Evolutionary conservation across 2,888 invertebrate species (phyloP), one percentile per base, ranked within the genome.

Genomic region (Cephonodes hylas): DNA sequence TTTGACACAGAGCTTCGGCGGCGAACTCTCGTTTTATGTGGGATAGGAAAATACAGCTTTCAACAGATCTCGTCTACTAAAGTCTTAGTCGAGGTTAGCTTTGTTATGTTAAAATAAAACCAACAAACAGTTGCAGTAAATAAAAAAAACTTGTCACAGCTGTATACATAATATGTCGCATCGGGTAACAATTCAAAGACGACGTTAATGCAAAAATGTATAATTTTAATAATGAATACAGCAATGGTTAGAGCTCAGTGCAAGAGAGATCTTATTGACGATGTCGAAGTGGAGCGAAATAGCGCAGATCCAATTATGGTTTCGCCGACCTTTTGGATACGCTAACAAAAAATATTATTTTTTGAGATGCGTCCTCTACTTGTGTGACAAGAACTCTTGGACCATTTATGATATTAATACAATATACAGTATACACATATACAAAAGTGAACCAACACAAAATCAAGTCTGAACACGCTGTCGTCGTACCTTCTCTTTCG

Each of bases 261-360:
- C 65, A 66, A 64, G 64, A 67, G 63, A 66, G 66, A 64, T 61
- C 71, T 67, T 70, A 73, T 71, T 75, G 69, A 60, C 20, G 62
- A 67, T 67, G 67, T 67, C 62, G 65, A 64, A 69, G 61, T 72
- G 66, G 63, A 67, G 63, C 56, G 68, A 70, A 74, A 72, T 68
- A 67, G 70, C 60, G 64, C 62, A 70, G 72, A 77, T 72, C 69
- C 74, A 77, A 77, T 77, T 77, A 77, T 65, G 62, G 68, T 65
- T 67, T 67, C 66, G 69, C 65, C 70, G 70, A 66, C 66, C 68
- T 67, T 71, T 66, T 64, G 63, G 64, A 66, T 69, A 75, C 66
- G 70, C 65, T 58, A 66, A 66, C 62, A 67, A 73, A 70, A 72
- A 77, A 74, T 75, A 75, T 74, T 74, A 76, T 77, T 72, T 76